phyloP scores from a whole-genome alignment of 2,797 vertebrate genomes.

The Pantherophis vulpinus region DNA sequence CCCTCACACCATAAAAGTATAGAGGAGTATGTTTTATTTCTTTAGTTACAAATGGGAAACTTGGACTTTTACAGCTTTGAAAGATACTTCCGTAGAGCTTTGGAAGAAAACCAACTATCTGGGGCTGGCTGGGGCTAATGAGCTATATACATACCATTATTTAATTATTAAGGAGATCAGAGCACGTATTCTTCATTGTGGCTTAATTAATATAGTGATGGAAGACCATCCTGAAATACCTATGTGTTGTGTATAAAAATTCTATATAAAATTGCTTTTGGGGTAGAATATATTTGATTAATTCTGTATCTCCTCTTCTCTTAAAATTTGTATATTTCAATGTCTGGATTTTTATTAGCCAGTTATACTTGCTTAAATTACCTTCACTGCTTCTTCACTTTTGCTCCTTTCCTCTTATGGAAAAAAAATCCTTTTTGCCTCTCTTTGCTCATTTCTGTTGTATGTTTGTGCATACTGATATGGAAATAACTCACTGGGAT shows the following conservation, averaged over 20 bases:
- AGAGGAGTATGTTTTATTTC: not conserved
- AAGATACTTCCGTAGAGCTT: not conserved
- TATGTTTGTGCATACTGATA: not conserved
- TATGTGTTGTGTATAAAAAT: not conserved
- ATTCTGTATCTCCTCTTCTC: not conserved
- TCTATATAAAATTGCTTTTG: not conserved
- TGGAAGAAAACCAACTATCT: not conserved
- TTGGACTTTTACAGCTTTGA: not conserved
- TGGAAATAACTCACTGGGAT: not conserved
- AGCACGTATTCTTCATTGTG: not conserved
- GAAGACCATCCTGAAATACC: not conserved
- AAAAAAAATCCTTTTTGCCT: not conserved
- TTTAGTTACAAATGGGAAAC: not conserved
- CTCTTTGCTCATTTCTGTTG: not conserved
- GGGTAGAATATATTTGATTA: not conserved
- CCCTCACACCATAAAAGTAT: not conserved
- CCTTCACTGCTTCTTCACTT: not conserved
- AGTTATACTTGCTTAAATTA: not conserved
- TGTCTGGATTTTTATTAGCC: not conserved
- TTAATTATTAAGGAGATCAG: not conserved
- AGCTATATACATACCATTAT: not conserved
- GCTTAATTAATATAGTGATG: not conserved
- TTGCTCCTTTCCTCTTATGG: not conserved
- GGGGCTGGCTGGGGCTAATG: not conserved
- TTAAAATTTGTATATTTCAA: not conserved